Base-by-base conservation (phyloP, 2,888 invertebrate genomes). In the Caenorhabditis virilis region DNA sequence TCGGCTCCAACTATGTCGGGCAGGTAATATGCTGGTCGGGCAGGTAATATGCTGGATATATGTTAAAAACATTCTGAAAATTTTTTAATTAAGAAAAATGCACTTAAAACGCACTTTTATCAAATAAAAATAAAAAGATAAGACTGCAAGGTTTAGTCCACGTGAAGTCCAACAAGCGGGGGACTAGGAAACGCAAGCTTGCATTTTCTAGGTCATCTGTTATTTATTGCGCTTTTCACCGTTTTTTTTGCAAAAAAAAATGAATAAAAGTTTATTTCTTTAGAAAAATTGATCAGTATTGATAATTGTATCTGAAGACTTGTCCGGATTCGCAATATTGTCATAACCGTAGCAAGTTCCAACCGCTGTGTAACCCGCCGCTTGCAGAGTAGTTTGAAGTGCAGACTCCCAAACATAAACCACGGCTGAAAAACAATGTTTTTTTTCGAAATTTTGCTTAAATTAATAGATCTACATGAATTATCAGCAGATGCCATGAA, bases 321-420 rank as follows among this genome's bases (percentile, higher is more conserved):
- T 55, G 1, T 18, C 33, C 15, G 54, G 9, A 27, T 61, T 61
- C 4, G 15, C 3, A 18, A 39, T 3, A 11, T 30, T 50, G 2
- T 18, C 22, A 36, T 61, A 61, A 50, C 50, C 60, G 36, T 61
- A 61, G n/a, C 60, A 61, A 4, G 2, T 22, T 4, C 54, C 60
- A 13, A 55, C 50, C 20, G 38, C 45, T 5, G 26, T 48, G 27
- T 36, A 61, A 2, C 55, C 54, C 9, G 13, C 16, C 0, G 35
- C 26, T n/a, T 33, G 11, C 1, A 54, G 20, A 5, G 26, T 7
- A 7, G 26, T 13, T 1, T 49, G 48, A 18, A n/a, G 16, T 1
- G 36, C 35, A 0, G 38, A 6, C 15, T 38, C 23, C 60, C 60
- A 61, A 9, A 54, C 50, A 25, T 46, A 55, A 22, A 55, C 11